Base-by-base conservation (phyloP, 2,113 vertebrate genomes). In the Dasyurus viverrinus region DNA sequence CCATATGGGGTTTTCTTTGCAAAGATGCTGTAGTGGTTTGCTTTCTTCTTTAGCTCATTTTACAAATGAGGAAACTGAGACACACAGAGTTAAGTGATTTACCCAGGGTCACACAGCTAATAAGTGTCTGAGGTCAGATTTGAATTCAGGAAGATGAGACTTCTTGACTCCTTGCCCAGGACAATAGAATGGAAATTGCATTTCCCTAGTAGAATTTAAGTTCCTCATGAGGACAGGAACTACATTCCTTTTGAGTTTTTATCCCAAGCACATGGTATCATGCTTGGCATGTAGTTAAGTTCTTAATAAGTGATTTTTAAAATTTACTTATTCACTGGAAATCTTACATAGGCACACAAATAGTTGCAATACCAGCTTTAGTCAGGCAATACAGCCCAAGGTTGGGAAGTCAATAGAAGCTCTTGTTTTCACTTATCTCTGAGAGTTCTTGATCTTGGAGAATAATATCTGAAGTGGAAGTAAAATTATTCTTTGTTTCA, bases 401-500 rank as follows among this genome's bases (percentile, higher is more conserved):
- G 3, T n/a, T n/a, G 68, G 4, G 14, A 76, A 76, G 36, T 76
- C 14, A 53, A 16, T 2, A 24, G n/a, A 95, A 76, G 48, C 36
- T 24, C 3, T 54, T 22, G 1, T 47, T 54, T 47, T 91, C 54
- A n/a, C 53, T 52, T 12, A 2, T 52, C 53, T 91, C 57, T 92
- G 90, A 92, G 95, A 94, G 89, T 92, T 92, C 50, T 47, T 53
- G 76, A 93, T 89, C 89, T 94, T 57, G 47, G 50, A 94, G 95
- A 23, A 36, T 42, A 94, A 54, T 92, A 89, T 97, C 97, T 93
- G 94, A 94, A 94, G 46, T 8, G 24, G 68, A 12, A 54, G 97
- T 97, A 95, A 89, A 94, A 97, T 97, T 96, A 93, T 95, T 96
- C 93, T 95, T 53, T 42, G 91, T 93, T 96, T 97, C 98, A n/a